Evolutionary conservation across 2,888 invertebrate genomes (phyloP).

Genomic region (Bugula neritina): DNA sequence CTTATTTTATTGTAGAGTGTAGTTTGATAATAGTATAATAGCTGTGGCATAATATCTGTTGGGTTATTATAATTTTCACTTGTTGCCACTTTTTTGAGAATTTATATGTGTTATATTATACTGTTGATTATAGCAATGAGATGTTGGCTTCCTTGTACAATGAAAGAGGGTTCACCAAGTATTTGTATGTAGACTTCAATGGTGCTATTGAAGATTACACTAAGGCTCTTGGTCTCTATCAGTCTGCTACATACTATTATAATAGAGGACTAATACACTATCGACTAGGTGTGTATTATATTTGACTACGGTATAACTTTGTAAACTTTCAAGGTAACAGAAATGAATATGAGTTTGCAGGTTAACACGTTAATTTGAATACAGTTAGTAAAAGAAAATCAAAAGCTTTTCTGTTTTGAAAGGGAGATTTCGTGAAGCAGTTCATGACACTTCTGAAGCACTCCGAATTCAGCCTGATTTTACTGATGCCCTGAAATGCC

Average conservation of each 20-base stretch:
- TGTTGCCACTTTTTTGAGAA: no score
- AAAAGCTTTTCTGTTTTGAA: not conserved
- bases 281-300: constrained; percentile 45
- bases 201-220: constrained; percentile 51
- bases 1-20: no score
- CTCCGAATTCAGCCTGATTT: constrained; percentile 35
- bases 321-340: no score
- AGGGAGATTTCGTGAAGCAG: constrained; percentile 37
- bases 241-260: constrained; percentile 47
- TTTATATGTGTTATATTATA: no score
- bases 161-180: constrained; percentile 49
- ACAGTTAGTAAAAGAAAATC: no score
- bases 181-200: constrained; percentile 52
- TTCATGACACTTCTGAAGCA: constrained; percentile 35
- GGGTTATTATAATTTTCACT: no score
- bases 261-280: constrained; percentile 54
- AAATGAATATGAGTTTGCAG: no score
- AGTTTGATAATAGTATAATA: no score
- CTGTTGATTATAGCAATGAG: constrained; percentile 8
- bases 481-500: constrained; percentile 35
- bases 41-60: no score
- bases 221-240: constrained; percentile 38
- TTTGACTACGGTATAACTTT: not conserved
- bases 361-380: no score
- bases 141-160: constrained; percentile 41